Percentiles rank a stretch among this genome's conserved stretches.
phyloP scores from a whole-genome alignment of 2,113 vertebrate genomes.

The Oriolus oriolus region DNA sequence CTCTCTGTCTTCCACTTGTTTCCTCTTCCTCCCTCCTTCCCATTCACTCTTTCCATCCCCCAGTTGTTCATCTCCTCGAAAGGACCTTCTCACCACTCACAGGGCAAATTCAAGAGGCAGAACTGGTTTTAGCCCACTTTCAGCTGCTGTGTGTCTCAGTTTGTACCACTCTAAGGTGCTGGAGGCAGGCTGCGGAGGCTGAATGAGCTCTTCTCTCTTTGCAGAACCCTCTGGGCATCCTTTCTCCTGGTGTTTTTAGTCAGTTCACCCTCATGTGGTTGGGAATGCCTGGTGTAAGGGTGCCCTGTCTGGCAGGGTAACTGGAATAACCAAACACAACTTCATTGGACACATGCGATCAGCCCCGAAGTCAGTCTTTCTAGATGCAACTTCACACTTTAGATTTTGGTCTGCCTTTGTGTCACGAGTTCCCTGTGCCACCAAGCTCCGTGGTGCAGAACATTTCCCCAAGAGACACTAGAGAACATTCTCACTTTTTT shows the following conservation, averaged over 20 bases:
- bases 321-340: not conserved
- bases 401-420: not conserved
- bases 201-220: not conserved
- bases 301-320: not conserved
- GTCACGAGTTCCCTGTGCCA: not conserved
- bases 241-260: not conserved
- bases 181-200: not conserved
- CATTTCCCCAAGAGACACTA: accelerated
- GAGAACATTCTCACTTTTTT: not conserved
- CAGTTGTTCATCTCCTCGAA: not conserved
- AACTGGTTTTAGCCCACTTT: not conserved
- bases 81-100: not conserved
- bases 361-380: not conserved
- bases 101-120: not conserved
- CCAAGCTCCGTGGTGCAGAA: not conserved
- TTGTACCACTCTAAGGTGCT: not conserved
- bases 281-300: not conserved
- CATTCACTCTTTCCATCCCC: not conserved
- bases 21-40: not conserved
- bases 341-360: not conserved
- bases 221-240: not conserved
- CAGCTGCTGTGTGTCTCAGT: not conserved
- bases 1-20: not conserved
- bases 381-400: not conserved
- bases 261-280: not conserved